Evolutionary conservation across 2,797 vertebrate species (phyloP).

Genomic region (Xiphophorus birchmanni): DNA sequence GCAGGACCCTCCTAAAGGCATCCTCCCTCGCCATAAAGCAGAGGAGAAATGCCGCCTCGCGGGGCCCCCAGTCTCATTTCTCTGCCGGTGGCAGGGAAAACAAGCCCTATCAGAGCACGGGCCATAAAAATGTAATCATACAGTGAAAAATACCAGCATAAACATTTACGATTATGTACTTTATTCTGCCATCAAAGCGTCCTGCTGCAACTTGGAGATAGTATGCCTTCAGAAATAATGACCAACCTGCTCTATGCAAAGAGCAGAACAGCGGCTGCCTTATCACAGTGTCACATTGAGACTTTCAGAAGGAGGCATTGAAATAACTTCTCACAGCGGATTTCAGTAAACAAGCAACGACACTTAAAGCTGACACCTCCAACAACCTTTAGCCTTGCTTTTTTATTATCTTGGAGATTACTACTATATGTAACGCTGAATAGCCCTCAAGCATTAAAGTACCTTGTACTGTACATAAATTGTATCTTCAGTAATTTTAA

Average conservation of each 20-base stretch:
- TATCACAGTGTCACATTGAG: constrained; percentile 75
- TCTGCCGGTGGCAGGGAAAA: constrained; percentile 67
- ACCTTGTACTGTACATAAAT: constrained; percentile 29
- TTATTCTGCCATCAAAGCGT: constrained; percentile 76
- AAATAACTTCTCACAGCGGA: constrained; percentile 65
- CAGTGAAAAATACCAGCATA: constrained; percentile 75
- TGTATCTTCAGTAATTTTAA: constrained; percentile 54
- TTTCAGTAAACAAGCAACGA: constrained; percentile 65
- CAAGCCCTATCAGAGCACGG: constrained; percentile 73
- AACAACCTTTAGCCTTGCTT: constrained; percentile 49
- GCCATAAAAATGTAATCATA: constrained; percentile 81
- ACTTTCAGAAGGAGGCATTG: constrained; percentile 48
- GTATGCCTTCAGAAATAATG: constrained; percentile 73
- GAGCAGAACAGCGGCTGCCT: constrained; percentile 45
- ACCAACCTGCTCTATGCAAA: constrained; percentile 58
- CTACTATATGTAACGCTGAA: constrained; percentile 53
- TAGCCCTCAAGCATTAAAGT: constrained; percentile 52
- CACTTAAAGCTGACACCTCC: constrained; percentile 55
- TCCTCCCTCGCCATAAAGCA: constrained; percentile 77
- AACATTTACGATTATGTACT: constrained; percentile 80
- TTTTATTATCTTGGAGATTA: constrained; percentile 47
- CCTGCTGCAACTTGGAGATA: constrained; percentile 75
- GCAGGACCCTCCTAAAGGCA: constrained; percentile 70
- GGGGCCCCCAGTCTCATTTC: constrained; percentile 65
- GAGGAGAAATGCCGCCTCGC: constrained; percentile 71